These are phyloP conservation scores for Myrmecobius fasciatus DNA, from an alignment of 2,113 vertebrate species.

Conservation along the genomic window DNA sequence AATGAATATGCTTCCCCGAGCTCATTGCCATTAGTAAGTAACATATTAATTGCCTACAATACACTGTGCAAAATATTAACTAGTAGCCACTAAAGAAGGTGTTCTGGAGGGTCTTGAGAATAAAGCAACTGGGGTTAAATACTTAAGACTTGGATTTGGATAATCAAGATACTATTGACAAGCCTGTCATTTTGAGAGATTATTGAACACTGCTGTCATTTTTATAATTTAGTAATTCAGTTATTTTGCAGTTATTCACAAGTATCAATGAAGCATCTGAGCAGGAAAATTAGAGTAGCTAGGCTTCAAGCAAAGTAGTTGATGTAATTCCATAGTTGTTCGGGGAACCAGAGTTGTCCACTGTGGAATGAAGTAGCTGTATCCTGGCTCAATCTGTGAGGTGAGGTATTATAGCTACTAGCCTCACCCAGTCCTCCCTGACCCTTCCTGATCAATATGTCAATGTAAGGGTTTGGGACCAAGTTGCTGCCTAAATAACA, in stretches of 20 bases:
- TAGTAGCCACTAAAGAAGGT: neutral
- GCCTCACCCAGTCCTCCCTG: neutral
- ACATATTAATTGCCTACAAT: neutral
- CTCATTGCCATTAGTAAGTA: neutral
- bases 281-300: neutral
- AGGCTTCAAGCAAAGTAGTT: neutral
- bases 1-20: no score
- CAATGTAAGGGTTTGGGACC: neutral
- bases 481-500: neutral
- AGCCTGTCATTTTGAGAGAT: neutral
- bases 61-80: neutral
- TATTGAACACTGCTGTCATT: neutral
- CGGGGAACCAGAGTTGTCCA: neutral
- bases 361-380: neutral
- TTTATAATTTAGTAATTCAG: neutral
- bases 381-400: neutral
- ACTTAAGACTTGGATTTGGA: neutral
- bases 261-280: neutral
- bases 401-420: neutral
- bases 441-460: neutral
- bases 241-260: neutral
- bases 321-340: neutral
- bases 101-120: neutral
- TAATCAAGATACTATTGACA: neutral
- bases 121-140: neutral